Base-by-base conservation (phyloP, 2,113 vertebrate species). In the Cottus gobio region DNA sequence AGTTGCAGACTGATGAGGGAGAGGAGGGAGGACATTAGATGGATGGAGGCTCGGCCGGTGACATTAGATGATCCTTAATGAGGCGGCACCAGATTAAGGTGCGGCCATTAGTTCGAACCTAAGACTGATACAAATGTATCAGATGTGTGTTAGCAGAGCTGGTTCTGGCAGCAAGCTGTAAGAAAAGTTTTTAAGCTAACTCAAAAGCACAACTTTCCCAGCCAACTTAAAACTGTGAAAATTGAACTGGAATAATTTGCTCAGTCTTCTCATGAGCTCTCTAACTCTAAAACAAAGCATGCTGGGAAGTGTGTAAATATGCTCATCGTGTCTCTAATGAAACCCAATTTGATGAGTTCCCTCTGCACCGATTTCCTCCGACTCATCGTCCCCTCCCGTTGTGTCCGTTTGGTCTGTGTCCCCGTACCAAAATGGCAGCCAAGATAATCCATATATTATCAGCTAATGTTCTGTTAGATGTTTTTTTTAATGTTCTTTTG, bases 1-100 rank as follows among this genome's bases (percentile, higher is more conserved):
- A 54, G 52, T 37, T 20, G 13, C 18, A 50, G 56, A 64, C 11
- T 73, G 75, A 82, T 82, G 52, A 60, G 31, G 64, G 57, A 54
- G 34, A 20, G 48, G 37, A 79, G 5, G 16, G 34, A 69, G 30
- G 60, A 52, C 39, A n/a, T 71, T 44, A 66, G 68, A 60, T 77
- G 34, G 44, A 73, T 77, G 63, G 24, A 79, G 30, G 20, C 3
- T 11, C 30, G 69, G 48, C 69, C 39, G 7, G 22, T 56, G 64
- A 74, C 34, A 22, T 46, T 24, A 37, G 46, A 65, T 18, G 7
- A 75, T 36, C 44, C 18, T 20, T 74, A 74, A 77, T 72, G 63
- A 72, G 56, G 36, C 42, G 70, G 65, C 50, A 56, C 61, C 39
- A 75, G 36, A 63, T 57, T 13, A 24, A 71, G 67, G 63, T n/a